These are phyloP conservation scores for Dasypus novemcinctus DNA, from an alignment of 2,113 vertebrate genomes.

Conservation along the genomic window DNA sequence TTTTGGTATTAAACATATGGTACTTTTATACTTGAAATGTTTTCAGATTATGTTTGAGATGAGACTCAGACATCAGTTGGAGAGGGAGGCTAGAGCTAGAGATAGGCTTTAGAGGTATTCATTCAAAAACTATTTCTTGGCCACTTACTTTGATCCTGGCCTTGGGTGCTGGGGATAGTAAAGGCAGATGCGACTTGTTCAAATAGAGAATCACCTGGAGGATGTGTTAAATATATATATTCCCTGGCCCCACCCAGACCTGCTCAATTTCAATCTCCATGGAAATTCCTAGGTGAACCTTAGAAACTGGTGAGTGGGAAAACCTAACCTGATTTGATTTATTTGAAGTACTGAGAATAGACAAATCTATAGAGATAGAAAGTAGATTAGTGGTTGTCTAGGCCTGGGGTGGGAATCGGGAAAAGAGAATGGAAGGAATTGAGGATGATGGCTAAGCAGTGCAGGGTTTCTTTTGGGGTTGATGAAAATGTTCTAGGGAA, in stretches of 20 bases:
- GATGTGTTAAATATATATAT: background rate
- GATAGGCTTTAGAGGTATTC: background rate
- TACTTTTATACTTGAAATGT: constrained; percentile 8
- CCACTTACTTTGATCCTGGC: background rate
- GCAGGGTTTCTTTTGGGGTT: background rate
- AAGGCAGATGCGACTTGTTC: constrained; percentile 4
- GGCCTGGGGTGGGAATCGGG: background rate
- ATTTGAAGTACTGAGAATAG: constrained; percentile 3
- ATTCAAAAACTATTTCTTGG: constrained; percentile 36
- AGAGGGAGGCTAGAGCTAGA: background rate
- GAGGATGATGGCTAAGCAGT: background rate
- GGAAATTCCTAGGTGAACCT: background rate
- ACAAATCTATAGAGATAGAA: background rate
- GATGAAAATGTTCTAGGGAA: constrained; percentile 16
- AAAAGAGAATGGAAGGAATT: background rate
- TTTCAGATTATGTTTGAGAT: constrained; percentile 26
- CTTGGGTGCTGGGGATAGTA: background rate
- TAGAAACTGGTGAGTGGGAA: background rate
- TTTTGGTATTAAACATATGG: background rate
- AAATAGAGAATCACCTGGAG: constrained; percentile 14
- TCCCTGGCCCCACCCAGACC: background rate
- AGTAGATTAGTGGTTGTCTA: constrained; percentile 27
- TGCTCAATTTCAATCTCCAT: constrained; percentile 9
- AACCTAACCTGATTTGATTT: constrained; percentile 45
- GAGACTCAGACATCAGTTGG: background rate